Evolutionary conservation across 2,888 invertebrate species (phyloP), one percentile per base, ranked within the genome.

Genomic region (Phyllotreta striolata): DNA sequence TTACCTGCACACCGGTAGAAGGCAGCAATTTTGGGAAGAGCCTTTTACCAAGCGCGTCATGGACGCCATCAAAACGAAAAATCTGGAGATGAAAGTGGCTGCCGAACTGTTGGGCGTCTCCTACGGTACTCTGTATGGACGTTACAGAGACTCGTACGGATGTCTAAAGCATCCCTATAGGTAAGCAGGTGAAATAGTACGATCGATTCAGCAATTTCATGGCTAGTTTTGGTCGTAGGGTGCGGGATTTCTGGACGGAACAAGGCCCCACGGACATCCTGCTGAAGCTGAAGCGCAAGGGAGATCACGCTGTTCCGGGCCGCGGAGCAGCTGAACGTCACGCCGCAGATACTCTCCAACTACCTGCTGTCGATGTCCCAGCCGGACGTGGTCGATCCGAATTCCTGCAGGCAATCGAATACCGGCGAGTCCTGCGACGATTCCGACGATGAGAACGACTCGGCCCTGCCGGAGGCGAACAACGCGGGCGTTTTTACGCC

Each of bases 11-110:
- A 92, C 92, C 73, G 94, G 95, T 1, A 83, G 95, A 38, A 83
- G 95, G 56, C 95, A 94, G 64, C 94, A 95, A 82, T 95, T 95
- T 82, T 95, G 95, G 95, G 95, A 95, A 78, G 95, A 95, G 79
- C 90, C 92, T 49, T 94, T 93, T 76, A 94, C 94, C 37, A 91
- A 92, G 80, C 84, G 93, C 77, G 89, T 95, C 44, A 92, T 95
- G 91, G 94, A 95, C 79, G 92, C 93, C 12, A 94, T 95, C 35
- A 90, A 94, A 75, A 90, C 92, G 68, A 95, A 95, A 81, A 93
- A 93, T 84, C 81, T 95, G 77, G 95, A 95, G 83, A 95, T 95
- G 95, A 95, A 95, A 82, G 92, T 92, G 72, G 95, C 93, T 1
- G 94, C 95, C 1, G 93, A 95, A 80, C 87, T 95, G 62, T 84